phyloP scores from a whole-genome alignment of 2,888 invertebrate species.

The Drosophila barbarae region DNA sequence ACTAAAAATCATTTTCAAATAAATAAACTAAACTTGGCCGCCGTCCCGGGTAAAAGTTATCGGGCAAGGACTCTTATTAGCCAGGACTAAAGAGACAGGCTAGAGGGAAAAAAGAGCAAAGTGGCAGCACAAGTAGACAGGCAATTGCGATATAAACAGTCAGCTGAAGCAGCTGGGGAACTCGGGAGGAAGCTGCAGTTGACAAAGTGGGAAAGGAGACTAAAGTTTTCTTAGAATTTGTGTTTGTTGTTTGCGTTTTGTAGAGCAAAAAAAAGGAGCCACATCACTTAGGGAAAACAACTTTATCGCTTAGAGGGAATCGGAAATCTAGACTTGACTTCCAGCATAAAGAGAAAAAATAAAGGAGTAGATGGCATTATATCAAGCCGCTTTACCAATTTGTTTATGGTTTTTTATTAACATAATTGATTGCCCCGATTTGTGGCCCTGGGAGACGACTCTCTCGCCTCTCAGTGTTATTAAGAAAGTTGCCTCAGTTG shows the following conservation, averaged over 20 bases:
- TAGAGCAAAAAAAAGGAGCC: conserved; percentile 53
- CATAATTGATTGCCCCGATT: conserved; percentile 65
- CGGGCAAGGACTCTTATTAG: conserved; percentile 53
- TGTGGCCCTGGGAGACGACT: conserved; percentile 9
- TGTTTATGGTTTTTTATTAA: conserved; percentile 63
- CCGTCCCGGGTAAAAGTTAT: conserved; percentile 16
- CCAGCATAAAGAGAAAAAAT: neutral
- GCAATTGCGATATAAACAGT: conserved; percentile 66
- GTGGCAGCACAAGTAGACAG: conserved; percentile 43
- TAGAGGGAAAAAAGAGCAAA: conserved; percentile 17
- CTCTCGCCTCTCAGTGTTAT: conserved; percentile 30
- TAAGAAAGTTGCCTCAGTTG: conserved; percentile 53
- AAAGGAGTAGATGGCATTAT: conserved; percentile 40
- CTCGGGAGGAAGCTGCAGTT: conserved; percentile 45
- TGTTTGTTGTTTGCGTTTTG: conserved; percentile 53
- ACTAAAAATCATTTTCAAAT: conserved; percentile 62
- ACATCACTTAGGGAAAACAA: conserved; percentile 58
- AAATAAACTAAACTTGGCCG: conserved; percentile 54
- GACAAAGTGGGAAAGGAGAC: conserved; percentile 56
- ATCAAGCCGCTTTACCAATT: conserved; percentile 39
- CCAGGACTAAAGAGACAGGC: conserved; percentile 34
- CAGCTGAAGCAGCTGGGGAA: conserved; percentile 43
- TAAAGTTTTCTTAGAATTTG: conserved; percentile 59
- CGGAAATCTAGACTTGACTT: conserved; percentile 37
- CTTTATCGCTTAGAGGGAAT: conserved; percentile 55